phyloP scores from a whole-genome alignment of 2,797 vertebrate genomes.

The Acrocephalus scirpaceus region DNA sequence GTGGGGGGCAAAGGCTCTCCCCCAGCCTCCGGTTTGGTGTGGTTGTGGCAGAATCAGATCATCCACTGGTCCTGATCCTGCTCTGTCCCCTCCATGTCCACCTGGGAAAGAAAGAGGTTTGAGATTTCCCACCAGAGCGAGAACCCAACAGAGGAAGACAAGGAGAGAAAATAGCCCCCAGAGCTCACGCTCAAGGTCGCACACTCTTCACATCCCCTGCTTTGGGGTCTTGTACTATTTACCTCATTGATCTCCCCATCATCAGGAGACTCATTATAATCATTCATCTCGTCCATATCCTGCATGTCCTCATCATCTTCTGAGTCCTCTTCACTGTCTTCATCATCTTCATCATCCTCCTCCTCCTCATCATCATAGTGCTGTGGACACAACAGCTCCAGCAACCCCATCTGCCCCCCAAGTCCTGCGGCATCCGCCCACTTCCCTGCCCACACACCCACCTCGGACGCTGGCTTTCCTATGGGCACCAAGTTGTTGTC shows the following conservation, averaged over 20 bases:
- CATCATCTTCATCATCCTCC: conserved; percentile 94
- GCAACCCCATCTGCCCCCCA: neutral
- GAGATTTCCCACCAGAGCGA: neutral
- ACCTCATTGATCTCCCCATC: conserved; percentile 96
- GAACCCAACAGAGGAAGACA: neutral
- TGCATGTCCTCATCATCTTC: conserved; percentile 98
- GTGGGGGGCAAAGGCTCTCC: rapidly evolving
- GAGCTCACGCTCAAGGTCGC: neutral
- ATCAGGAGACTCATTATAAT: conserved; percentile 94
- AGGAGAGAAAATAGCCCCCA: rapidly evolving
- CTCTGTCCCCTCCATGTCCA: conserved; percentile 95
- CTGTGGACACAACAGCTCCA: conserved; percentile 21
- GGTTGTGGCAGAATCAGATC: conserved; percentile 77
- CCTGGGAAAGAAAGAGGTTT: conserved; percentile 71
- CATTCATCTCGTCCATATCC: conserved; percentile 98
- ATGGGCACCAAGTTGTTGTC: conserved; percentile 96
- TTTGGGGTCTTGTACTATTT: neutral
- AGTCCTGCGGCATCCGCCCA: too few species aligned
- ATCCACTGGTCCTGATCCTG: conserved; percentile 98
- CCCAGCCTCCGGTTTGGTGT: rapidly evolving
- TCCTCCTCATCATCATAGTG: conserved; percentile 96
- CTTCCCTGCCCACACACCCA: conserved; percentile 17
- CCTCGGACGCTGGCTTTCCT: conserved; percentile 92
- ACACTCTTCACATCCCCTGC: neutral
- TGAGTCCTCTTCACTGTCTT: conserved; percentile 95